Base-by-base conservation (phyloP, 35 echinoderm and acorn worm species). In the Ophioderma brevispina region DNA sequence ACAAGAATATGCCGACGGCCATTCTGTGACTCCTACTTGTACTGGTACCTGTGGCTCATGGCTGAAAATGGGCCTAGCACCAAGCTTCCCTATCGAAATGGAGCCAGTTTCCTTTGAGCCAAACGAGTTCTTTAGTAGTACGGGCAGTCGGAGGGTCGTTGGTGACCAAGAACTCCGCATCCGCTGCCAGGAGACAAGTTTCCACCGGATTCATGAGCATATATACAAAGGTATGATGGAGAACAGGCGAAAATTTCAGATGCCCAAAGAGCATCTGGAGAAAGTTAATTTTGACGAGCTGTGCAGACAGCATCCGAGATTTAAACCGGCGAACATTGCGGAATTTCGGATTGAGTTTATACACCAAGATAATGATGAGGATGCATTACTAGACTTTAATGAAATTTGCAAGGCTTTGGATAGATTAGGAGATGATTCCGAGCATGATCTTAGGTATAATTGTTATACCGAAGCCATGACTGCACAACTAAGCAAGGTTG, bases 41-140 rank as follows among this genome's bases (percentile, higher is more conserved):
- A 70, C 59, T 70, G 88, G 87, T 85, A 37, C 83, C 86, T 39
- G 59, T 82, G 33, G 76, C 90, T 59, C 86, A 91, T 92, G 90
- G 90, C 90, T 91, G 40, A 96, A 96, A 81, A 99, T 99, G 97
- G 97, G 97, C 83, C 83, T 99, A 92, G 94, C 93, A 92, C 94
- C 94, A 78, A 99, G 94, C 87, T 99, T 95, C 85, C 97, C 97
- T 86, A 95, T 99, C 28, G 89, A 92, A 82, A 92, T 95, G 91
- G 90, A 93, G 89, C 97, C 97, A 41, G 91, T 99, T n/a, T 88
- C 87, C 78, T 99, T 95, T 89, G 97, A 99, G 77, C 91, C 90
- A 84, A 76, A 87, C 75, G 97, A 99, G 46, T 81, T 93, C 91
- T 99, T 95, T 81, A 90, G 87, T 2, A 99, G 93, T 77, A 95